Base-by-base conservation (phyloP, 2,888 invertebrate species). In the Eubasilissa splendida region DNA sequence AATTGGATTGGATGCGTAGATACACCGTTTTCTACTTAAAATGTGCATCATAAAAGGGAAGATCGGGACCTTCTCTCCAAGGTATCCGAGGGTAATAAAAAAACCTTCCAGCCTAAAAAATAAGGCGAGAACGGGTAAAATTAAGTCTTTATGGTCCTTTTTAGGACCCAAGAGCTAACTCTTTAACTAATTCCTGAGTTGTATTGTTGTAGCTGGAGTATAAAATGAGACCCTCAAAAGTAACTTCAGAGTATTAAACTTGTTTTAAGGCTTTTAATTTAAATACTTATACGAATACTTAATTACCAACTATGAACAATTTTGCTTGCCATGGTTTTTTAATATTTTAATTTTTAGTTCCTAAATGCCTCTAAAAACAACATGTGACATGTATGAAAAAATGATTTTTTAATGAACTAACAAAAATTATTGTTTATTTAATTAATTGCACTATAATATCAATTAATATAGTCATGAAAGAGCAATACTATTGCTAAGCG, bases 181-280 rank as follows among this genome's bases (percentile, higher is more conserved):
- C 81, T 81, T 81, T 79, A 78, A 76, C 81, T 81, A 81, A 81
- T 81, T 81, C 81, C 65, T 50, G 70, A 79, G 79, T 79, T 56
- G 50, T 79, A 79, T 78, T 75, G 78, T 66, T 78, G 81, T 79
- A 73, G 65, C 31, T 63, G 56, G 22, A 31, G 68, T 50, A 68
- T 76, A 76, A 80, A 66, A 56, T 22, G 54, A 42, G 14, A 52
- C 58, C 66, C 77, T 66, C 56, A 14, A n/a, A 68, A 68, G 54
- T 52, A 14, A 53, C 31, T 70, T 14, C 14, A 31, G 53, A 11
- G 7, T 70, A 70, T 70, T 70, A 70, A 70, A 70, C 70, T 70
- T 70, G 50, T 70, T 70, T n/a, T 70, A 53, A 52, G 52, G 8
- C 53, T 70, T 70, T 70, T 70, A n/a, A 70, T 70, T 70, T 70